Evolutionary conservation across 1,140 invertebrate species (phyloP).

Genomic region (Gonatopus flavifemur): DNA sequence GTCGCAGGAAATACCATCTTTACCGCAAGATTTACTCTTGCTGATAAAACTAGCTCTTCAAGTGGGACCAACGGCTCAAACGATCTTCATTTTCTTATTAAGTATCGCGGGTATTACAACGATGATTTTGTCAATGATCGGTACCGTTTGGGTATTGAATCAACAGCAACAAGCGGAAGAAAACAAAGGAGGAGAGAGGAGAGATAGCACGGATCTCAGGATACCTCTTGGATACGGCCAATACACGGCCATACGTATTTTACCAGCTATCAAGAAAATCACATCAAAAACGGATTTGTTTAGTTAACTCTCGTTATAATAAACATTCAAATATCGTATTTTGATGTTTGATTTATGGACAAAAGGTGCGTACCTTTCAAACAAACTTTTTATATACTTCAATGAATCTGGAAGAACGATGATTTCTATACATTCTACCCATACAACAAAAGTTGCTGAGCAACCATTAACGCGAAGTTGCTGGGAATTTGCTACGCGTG

Average conservation of each 20-base stretch:
- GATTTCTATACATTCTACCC: too few species aligned
- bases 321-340: too few species aligned
- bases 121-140: constrained; percentile 34
- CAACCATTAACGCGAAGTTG: too few species aligned
- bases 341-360: too few species aligned
- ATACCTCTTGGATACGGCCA: constrained; percentile 51
- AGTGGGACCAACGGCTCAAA: constrained; percentile 36
- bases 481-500: too few species aligned
- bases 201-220: constrained; percentile 45
- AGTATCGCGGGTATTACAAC: constrained; percentile 32
- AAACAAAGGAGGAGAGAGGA: constrained; percentile 19
- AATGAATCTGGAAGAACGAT: too few species aligned
- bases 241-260: constrained; percentile 48
- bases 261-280: constrained; percentile 50
- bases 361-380: too few species aligned
- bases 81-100: constrained; percentile 32
- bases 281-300: constrained; percentile 49
- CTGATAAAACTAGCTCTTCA: constrained; percentile 29
- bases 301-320: too few species aligned
- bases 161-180: constrained; percentile 33
- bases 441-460: too few species aligned
- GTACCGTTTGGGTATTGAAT: constrained; percentile 38
- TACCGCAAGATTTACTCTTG: constrained; percentile 27
- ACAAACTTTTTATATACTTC: too few species aligned
- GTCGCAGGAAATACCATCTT: constrained; percentile 32